Evolutionary conservation across 2,888 invertebrate species (phyloP), one percentile per base, ranked within the genome.

Genomic region (Opisthograptis luteolata): DNA sequence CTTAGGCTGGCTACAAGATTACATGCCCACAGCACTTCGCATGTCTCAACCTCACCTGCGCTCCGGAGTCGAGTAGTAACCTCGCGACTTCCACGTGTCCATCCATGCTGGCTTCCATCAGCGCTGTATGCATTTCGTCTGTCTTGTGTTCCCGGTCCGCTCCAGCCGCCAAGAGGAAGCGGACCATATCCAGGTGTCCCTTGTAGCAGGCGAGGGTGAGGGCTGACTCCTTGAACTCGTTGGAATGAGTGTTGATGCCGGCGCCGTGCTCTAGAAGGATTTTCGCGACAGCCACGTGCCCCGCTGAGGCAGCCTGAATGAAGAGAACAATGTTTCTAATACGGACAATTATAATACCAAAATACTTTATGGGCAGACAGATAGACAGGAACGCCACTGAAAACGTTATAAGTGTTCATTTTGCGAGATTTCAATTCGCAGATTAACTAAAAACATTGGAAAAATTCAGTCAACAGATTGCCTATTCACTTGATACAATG

Each of bases 41-140:
- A n/a, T n/a, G n/a, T n/a, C n/a, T n/a, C n/a, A n/a, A n/a, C n/a
- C 28, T 42, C 6, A 89, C 89, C 92, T 99, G 99, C 41, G 99
- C 99, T 57, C 99, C 99, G 14, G 97, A 98, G 88, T 99, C 98
- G 10, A 99, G 91, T 60, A 99, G 92, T 58, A 99, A 92, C 66
- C 97, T 92, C 5, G 99, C 99, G 35, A 99, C 99, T 87, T 99
- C 99, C 0, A 99, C 98, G 79, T 99, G 99, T 0, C 99, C 99
- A 84, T 99, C 99, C 99, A 99, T 99, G 53, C 98, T 98, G 41
- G 99, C 99, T 87, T 99, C 99, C 99, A 99, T 99, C 31, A 99
- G 92, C 31, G 99, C 99, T 15, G 99, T 99, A 87, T 99, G 99
- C 98, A 99, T 98, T 91, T 99, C 99, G 82, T 99, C 99, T 5